Percentiles rank a stretch among this genome's conserved stretches.
These are phyloP conservation scores for Caenorhabditis zanzibari DNA, from an alignment of 2,888 invertebrate species.

Conservation along the genomic window DNA sequence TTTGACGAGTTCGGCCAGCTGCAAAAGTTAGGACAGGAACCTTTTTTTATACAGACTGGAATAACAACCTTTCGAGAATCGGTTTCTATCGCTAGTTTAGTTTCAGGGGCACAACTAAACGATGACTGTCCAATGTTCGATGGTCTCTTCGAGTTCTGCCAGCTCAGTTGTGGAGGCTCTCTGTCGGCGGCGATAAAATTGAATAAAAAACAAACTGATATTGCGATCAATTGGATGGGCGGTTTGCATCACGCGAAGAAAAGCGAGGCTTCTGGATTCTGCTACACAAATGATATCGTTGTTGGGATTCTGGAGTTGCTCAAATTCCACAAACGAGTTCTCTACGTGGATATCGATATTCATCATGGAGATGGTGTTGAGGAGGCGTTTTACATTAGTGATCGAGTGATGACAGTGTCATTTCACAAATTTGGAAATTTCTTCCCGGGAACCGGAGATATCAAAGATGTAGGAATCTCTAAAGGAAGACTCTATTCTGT, in stretches of 20 bases:
- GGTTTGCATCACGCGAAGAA: slow-evolving; percentile 31
- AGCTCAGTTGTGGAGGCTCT: slow-evolving; percentile 30
- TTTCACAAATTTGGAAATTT: slow-evolving; percentile 11
- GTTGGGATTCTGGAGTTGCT: slow-evolving; percentile 18
- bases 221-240: slow-evolving; percentile 29
- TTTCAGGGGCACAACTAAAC: neutral
- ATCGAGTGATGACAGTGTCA: slow-evolving; percentile 19
- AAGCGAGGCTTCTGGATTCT: slow-evolving; percentile 11
- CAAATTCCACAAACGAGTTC: slow-evolving; percentile 10
- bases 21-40: too few relatives aligned
- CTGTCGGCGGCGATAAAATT: neutral
- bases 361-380: slow-evolving; percentile 34
- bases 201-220: slow-evolving; percentile 6
- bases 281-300: slow-evolving; percentile 29
- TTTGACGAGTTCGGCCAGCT: too few relatives aligned
- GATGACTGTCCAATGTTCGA: slow-evolving; percentile 26
- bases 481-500: slow-evolving; percentile 10
- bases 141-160: slow-evolving; percentile 22
- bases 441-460: slow-evolving; percentile 21
- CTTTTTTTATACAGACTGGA: too few relatives aligned
- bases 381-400: slow-evolving; percentile 4
- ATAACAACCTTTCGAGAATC: too few relatives aligned
- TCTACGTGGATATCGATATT: slow-evolving; percentile 32
- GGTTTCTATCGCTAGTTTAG: neutral
- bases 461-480: neutral